Conservation (phyloP, 2,888 invertebrate genomes). For the Meta bourneti region DNA sequence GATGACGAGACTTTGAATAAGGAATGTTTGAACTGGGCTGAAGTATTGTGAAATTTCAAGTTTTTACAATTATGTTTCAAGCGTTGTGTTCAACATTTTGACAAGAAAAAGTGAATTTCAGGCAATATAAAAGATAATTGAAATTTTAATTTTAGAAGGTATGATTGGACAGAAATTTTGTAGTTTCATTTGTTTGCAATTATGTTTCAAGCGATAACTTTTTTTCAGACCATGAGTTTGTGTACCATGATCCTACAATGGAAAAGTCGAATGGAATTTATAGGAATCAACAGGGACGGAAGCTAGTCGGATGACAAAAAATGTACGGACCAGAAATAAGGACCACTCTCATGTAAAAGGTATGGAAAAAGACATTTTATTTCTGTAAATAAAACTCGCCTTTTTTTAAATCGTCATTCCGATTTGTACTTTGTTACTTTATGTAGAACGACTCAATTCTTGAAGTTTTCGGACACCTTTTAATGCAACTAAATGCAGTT, state of each 20-base stretch:
- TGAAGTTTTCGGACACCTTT: neutral
- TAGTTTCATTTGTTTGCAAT: neutral
- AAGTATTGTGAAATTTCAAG: too few relatives aligned
- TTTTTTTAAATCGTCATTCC: neutral
- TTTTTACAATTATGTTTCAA: too few relatives aligned
- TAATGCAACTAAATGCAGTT: too few relatives aligned
- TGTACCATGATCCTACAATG: slow-evolving; percentile 69
- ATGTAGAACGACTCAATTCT: neutral
- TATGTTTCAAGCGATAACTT: neutral
- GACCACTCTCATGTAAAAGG: slow-evolving; percentile 76
- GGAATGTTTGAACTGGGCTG: too few relatives aligned
- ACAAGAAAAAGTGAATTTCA: too few relatives aligned
- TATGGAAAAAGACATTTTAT: neutral
- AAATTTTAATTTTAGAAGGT: too few relatives aligned
- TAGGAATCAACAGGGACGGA: slow-evolving; percentile 68
- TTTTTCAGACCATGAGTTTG: slow-evolving; percentile 70
- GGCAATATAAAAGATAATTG: too few relatives aligned
- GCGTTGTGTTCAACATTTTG: too few relatives aligned
- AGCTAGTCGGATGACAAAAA: slow-evolving; percentile 74
- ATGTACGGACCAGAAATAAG: slow-evolving; percentile 68
- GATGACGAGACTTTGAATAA: too few relatives aligned
- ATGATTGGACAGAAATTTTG: too few relatives aligned
- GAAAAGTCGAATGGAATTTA: slow-evolving; percentile 71
- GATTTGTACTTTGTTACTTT: neutral
- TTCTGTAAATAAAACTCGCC: neutral